Evolutionary conservation across 2,797 vertebrate genomes (phyloP), one percentile per base, ranked within the genome.

Genomic region (Ceyx erithaca): DNA sequence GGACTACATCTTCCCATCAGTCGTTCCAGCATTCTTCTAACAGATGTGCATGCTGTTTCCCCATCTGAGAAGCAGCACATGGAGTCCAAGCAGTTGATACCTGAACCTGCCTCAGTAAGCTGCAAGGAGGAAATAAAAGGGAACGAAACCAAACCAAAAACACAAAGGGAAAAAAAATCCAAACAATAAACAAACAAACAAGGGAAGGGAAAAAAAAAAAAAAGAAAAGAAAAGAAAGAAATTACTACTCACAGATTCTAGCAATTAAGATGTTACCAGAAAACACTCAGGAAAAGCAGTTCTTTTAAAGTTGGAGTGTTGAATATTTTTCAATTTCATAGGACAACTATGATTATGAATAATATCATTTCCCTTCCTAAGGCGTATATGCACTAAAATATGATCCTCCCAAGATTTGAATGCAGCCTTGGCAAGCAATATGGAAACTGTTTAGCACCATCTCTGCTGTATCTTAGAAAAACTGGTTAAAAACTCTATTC

Each of bases 31-130:
- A 98, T 92, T 98, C 90, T 97, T 98, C 98, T 98, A 99, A 98
- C 80, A 98, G 98, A 97, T 97, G 98, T 52, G 95, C 99, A 98
- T 92, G 97, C 97, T 97, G 98, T 98, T 97, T 98, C 98, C 97
- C 98, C 98, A 96, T 98, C 98, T 96, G 98, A 98, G 99, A 99
- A 98, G 98, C 99, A 99, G 98, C 99, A 99, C 98, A 99, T 90
- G 97, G 99, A 99, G 97, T 99, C 99, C 99, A 99, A 92, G 98
- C 99, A 99, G 98, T 98, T 98, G 98, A 99, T 93, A 97, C 97
- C 97, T 98, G 98, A 97, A 98, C 96, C 97, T 98, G 97, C 92
- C 97, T 98, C 98, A 98, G 98, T 96, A 99, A 98, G 98, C 99
- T 99, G 96, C 52, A 92, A 86, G 69, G 35, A 73, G 10, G 90